Evolutionary conservation across 1,140 invertebrate species (phyloP).

Genomic region (Atta cephalotes): DNA sequence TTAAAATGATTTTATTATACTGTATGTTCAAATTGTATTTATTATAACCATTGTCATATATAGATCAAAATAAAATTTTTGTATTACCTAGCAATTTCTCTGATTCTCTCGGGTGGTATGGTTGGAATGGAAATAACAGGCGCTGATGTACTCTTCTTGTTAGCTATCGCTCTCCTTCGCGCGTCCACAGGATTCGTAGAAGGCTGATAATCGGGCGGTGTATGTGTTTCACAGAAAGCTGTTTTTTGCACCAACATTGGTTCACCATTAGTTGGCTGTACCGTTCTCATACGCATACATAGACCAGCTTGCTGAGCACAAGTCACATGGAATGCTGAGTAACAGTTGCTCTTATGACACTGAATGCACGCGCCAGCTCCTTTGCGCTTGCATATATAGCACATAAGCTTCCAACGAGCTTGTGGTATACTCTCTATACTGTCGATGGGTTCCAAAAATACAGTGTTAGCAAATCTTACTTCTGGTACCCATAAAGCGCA

Average conservation of each 20-base stretch:
- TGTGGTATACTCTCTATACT: constrained; percentile 98
- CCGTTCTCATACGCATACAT: constrained; percentile 98
- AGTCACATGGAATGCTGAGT: constrained; percentile 99
- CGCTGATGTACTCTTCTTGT: constrained; percentile 94
- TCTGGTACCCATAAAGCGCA: constrained; percentile 99
- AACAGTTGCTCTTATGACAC: constrained; percentile 98
- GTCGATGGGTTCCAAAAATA: constrained; percentile 99
- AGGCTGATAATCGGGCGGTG: constrained; percentile 91
- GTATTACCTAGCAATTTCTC: constrained; percentile 91
- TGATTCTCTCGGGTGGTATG: constrained; percentile 95
- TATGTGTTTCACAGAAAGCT: constrained; percentile 98
- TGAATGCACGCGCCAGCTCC: constrained; percentile 98
- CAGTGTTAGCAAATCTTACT: constrained; percentile 96
- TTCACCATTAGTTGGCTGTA: constrained; percentile 90
- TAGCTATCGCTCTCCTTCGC: constrained; percentile 89
- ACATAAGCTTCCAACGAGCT: constrained; percentile 97
- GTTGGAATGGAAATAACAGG: constrained; percentile 98
- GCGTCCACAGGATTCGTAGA: constrained; percentile 85
- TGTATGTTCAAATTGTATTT: background rate
- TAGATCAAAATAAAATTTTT: background rate
- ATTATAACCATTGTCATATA: background rate
- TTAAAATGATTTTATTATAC: constrained; percentile 5
- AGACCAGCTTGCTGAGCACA: constrained; percentile 98
- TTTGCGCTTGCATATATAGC: constrained; percentile 98
- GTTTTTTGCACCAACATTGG: constrained; percentile 96